These are phyloP conservation scores for Trichogramma dendrolimi DNA, from an alignment of 2,888 invertebrate species.

Conservation along the genomic window DNA sequence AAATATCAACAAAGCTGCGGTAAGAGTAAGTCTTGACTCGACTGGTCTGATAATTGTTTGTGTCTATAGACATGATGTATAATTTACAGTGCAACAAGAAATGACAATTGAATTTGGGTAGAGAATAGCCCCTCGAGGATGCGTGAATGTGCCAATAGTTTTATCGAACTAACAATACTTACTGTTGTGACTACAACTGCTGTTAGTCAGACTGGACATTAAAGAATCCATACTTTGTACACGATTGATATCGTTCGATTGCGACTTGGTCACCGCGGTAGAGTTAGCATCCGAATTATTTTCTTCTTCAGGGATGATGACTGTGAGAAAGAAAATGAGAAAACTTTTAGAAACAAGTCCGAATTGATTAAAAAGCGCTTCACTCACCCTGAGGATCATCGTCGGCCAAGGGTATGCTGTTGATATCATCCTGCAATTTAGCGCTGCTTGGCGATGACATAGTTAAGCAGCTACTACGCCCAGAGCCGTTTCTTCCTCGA, in stretches of 20 bases:
- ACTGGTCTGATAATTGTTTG: no score
- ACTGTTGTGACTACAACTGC: constrained; percentile 74
- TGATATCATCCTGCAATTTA: constrained; percentile 73
- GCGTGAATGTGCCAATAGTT: not conserved
- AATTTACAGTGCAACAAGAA: no score
- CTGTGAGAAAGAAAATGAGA: constrained; percentile 50
- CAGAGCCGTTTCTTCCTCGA: no score
- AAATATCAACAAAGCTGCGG: no score
- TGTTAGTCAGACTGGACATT: constrained; percentile 82
- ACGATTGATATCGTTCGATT: constrained; percentile 66
- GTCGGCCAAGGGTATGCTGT: constrained; percentile 83
- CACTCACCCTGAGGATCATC: constrained; percentile 79
- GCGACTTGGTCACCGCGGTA: constrained; percentile 49
- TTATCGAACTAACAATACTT: constrained; percentile 32
- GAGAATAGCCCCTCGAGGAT: constrained; percentile 18
- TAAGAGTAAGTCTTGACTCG: no score
- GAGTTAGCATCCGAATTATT: constrained; percentile 53
- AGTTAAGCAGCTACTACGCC: constrained; percentile 18
- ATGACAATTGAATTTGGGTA: constrained; percentile 1
- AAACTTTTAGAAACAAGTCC: not conserved
- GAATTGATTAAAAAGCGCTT: not conserved
- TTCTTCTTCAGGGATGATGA: constrained; percentile 78
- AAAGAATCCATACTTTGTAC: constrained; percentile 87
- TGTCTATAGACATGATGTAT: no score
- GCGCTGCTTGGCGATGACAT: constrained; percentile 43